Conservation (phyloP, 1,140 invertebrate species). For the Bombus breviceps region DNA sequence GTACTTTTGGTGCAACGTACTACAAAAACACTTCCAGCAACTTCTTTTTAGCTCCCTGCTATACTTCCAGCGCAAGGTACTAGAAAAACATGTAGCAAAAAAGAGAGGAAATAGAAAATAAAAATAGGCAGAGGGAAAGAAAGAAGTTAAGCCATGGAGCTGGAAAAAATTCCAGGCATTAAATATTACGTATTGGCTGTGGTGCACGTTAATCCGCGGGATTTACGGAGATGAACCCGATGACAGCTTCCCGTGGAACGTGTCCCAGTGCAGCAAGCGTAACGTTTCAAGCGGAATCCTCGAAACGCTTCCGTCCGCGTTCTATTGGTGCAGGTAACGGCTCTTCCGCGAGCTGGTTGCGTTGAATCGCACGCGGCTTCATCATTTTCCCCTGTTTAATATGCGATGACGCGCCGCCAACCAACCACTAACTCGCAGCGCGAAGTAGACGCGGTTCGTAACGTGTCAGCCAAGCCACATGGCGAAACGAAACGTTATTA, state of each 20-base stretch:
- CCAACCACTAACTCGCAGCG: slow-evolving; percentile 10
- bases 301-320: slow-evolving; percentile 24
- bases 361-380: not conserved
- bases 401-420: slow-evolving; percentile 41
- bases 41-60: too few relatives aligned
- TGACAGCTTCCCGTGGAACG: slow-evolving; percentile 12
- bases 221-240: slow-evolving; percentile 46
- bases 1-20: too few relatives aligned
- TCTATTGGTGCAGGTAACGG: not conserved
- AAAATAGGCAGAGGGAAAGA: not conserved
- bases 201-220: slow-evolving; percentile 31
- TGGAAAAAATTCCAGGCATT: slow-evolving; percentile 4
- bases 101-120: not conserved
- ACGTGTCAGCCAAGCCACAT: slow-evolving; percentile 30
- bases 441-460: slow-evolving; percentile 46
- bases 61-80: too few relatives aligned
- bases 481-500: slow-evolving; percentile 38
- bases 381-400: slow-evolving; percentile 48
- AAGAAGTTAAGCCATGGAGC: not conserved
- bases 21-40: too few relatives aligned
- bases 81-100: not conserved
- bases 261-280: slow-evolving; percentile 5
- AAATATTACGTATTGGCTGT: slow-evolving; percentile 20
- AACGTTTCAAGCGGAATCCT: slow-evolving; percentile 27
- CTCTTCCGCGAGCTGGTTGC: not conserved